Percentiles rank a stretch among this genome's conserved stretches.
phyloP scores from a whole-genome alignment of 2,888 invertebrate genomes.

The Neuroscelio doddi region DNA sequence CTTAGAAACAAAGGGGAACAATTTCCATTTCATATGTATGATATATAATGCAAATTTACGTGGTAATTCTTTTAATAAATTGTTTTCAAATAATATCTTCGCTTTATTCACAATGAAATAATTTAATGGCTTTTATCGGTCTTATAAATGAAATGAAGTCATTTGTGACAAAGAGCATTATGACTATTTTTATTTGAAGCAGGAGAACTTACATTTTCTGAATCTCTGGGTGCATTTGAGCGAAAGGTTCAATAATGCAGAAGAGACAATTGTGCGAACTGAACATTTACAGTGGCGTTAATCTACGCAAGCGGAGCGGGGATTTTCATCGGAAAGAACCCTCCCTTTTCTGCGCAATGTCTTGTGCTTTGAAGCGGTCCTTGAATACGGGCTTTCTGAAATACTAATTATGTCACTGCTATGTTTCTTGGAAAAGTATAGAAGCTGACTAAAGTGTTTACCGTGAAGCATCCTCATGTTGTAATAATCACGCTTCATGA shows the following conservation, averaged over 20 bases:
- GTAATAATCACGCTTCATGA: slow-evolving; percentile 16
- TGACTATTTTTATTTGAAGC: not conserved
- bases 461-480: slow-evolving; percentile 25
- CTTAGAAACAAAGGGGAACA: too few relatives aligned
- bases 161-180: not conserved
- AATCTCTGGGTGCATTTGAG: not conserved
- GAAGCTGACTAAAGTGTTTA: slow-evolving; percentile 27
- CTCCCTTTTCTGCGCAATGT: not conserved
- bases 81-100: too few relatives aligned
- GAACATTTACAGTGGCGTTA: not conserved
- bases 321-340: not conserved
- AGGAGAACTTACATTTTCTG: not conserved
- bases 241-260: slow-evolving; percentile 8
- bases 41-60: too few relatives aligned
- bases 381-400: slow-evolving; percentile 35
- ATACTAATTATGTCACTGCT: slow-evolving; percentile 39
- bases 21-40: too few relatives aligned
- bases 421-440: slow-evolving; percentile 22
- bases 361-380: slow-evolving; percentile 28
- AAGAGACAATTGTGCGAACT: not conserved
- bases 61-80: too few relatives aligned
- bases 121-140: too few relatives aligned
- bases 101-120: too few relatives aligned
- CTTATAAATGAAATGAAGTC: too few relatives aligned
- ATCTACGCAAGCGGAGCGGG: not conserved